Evolutionary conservation across 2,888 invertebrate genomes (phyloP).

Genomic region (Nymphalis urticae): DNA sequence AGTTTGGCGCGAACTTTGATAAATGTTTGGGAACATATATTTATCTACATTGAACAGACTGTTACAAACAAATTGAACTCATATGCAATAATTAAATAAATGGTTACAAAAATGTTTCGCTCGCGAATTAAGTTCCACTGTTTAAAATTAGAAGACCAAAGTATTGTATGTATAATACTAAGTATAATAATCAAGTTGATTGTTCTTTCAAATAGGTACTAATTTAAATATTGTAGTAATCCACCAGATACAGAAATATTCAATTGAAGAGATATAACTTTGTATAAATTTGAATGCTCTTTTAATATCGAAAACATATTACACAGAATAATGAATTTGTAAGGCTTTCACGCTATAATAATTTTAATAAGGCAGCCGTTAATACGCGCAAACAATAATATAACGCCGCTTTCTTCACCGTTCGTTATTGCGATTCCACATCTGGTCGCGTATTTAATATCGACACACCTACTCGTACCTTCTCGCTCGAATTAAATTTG

Average conservation of each 20-base stretch:
- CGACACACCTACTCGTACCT: slow-evolving; percentile 7
- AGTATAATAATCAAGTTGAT: too few species aligned
- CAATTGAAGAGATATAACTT: too few species aligned
- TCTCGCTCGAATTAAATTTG: slow-evolving; percentile 16
- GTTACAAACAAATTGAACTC: neutral
- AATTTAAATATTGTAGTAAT: too few species aligned
- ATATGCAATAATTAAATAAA: neutral
- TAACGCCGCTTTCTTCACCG: neutral
- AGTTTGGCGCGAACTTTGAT: neutral
- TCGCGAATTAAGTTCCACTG: too few species aligned
- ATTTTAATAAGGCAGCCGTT: too few species aligned
- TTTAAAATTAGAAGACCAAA: too few species aligned
- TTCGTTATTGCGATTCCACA: neutral
- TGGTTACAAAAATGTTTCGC: neutral
- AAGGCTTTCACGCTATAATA: too few species aligned
- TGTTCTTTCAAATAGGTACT: too few species aligned
- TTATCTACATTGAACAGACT: neutral
- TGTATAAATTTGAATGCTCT: neutral
- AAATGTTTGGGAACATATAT: neutral
- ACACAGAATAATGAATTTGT: too few species aligned
- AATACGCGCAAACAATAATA: neutral
- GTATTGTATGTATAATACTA: too few species aligned
- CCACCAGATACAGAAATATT: too few species aligned
- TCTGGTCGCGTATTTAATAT: slow-evolving; percentile 9
- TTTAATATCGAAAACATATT: neutral